A percentile compares a stretch with the other conserved stretches of the same genome.
Conservation (phyloP, 2,888 invertebrate species). For the Hofmannophila pseudospretella region DNA sequence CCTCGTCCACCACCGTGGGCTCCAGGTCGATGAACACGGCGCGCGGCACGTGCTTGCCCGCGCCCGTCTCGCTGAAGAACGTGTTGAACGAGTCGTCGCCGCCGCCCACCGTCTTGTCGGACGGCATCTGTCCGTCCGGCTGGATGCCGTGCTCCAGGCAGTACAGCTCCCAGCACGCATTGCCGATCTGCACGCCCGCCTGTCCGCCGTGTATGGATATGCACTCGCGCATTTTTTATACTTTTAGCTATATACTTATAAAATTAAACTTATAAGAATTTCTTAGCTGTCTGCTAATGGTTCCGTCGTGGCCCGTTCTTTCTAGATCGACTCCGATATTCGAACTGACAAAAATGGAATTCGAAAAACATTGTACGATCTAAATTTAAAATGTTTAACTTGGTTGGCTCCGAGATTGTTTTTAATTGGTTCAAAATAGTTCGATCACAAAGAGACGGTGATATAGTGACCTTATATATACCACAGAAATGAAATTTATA, state of each 20-base stretch:
- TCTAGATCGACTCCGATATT: conserved; percentile 29
- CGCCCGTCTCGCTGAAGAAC: conserved; percentile 95
- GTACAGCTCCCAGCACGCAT: conserved; percentile 92
- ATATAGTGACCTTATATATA: too few relatives aligned
- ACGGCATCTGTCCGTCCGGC: conserved; percentile 92
- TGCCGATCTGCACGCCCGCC: conserved; percentile 89
- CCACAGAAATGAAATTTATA: too few relatives aligned
- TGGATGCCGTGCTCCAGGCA: conserved; percentile 90
- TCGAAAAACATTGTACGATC: conserved; percentile 12
- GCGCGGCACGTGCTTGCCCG: conserved; percentile 96
- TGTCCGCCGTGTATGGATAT: conserved; percentile 70
- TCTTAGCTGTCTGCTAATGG: conserved; percentile 13
- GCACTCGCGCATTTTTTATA: conserved; percentile 63
- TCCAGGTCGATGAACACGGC: conserved; percentile 97
- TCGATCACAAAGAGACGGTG: too few relatives aligned
- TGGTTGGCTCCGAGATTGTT: too few relatives aligned
- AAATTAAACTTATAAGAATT: conserved; percentile 24
- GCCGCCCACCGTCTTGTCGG: conserved; percentile 87
- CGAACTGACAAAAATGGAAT: conserved; percentile 21
- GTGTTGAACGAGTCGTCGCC: conserved; percentile 97
- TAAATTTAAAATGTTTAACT: conserved; percentile 16
- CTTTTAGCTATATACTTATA: conserved; percentile 43
- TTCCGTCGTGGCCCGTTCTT: conserved; percentile 18
- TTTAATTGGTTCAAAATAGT: too few relatives aligned
- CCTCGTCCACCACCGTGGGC: conserved; percentile 95